These are phyloP conservation scores for Prunella strophiata DNA, from an alignment of 2,797 vertebrate species.

Conservation along the genomic window DNA sequence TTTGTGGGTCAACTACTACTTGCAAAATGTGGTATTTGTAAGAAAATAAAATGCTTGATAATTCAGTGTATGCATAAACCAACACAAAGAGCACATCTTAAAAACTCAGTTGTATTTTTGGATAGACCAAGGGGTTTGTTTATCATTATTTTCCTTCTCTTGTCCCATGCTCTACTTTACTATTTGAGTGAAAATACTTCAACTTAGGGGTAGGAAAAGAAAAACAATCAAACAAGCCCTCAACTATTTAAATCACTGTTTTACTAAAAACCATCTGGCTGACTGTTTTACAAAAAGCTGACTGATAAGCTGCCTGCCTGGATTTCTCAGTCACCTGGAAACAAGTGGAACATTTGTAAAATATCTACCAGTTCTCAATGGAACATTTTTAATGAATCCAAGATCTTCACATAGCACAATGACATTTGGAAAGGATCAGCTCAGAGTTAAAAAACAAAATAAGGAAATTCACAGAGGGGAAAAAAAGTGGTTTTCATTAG, in stretches of 20 bases:
- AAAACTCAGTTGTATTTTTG: not conserved
- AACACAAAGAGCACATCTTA: not conserved
- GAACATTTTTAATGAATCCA: slow-evolving; percentile 68
- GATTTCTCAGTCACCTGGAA: slow-evolving; percentile 43
- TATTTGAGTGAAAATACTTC: not conserved
- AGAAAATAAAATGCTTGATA: not conserved
- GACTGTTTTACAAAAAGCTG: not conserved
- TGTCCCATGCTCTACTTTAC: not conserved
- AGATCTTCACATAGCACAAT: slow-evolving; percentile 41
- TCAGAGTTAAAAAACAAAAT: slow-evolving; percentile 44
- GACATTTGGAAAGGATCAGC: slow-evolving; percentile 72
- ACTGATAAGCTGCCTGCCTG: not conserved
- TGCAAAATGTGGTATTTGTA: not conserved
- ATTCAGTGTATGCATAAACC: not conserved
- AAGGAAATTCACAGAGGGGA: slow-evolving; percentile 43
- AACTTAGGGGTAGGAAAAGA: not conserved
- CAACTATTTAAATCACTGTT: not conserved
- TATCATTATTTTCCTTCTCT: not conserved
- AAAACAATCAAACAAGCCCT: not conserved
- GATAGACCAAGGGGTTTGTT: not conserved
- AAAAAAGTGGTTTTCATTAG: slow-evolving; percentile 58
- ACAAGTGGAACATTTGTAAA: slow-evolving; percentile 55
- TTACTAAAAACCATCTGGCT: not conserved
- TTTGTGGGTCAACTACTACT: not conserved
- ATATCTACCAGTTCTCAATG: slow-evolving; percentile 39